Conservation (phyloP, 2,888 invertebrate species). For the Morinoia aosen region DNA sequence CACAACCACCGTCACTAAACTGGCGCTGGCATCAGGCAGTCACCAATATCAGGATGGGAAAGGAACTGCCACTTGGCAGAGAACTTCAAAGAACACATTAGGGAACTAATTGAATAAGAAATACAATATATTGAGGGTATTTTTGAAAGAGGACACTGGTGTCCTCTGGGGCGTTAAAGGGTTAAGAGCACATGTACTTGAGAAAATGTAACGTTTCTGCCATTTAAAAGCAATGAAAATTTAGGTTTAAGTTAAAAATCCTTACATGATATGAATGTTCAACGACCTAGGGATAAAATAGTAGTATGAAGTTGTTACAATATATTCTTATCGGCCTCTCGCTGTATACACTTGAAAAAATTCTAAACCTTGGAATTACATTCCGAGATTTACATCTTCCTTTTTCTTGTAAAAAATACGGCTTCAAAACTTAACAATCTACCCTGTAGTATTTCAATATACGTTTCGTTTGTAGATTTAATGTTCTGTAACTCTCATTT, state of each 20-base stretch:
- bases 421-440: neutral
- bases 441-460: neutral
- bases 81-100: no score
- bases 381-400: neutral
- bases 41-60: no score
- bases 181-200: neutral
- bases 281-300: neutral
- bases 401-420: neutral
- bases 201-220: neutral
- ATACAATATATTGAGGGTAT: no score
- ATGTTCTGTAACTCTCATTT: neutral
- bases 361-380: neutral
- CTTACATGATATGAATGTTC: neutral
- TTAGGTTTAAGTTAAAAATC: neutral
- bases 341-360: neutral
- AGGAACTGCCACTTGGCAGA: no score
- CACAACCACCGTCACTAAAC: no score
- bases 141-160: no score
- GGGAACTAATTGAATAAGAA: no score
- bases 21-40: no score
- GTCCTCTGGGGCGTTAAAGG: no score
- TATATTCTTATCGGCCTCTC: neutral
- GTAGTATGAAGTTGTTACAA: neutral
- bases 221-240: neutral
- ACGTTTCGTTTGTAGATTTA: neutral